phyloP scores from a whole-genome alignment of 2,797 vertebrate genomes.

The Sphenodon punctatus region DNA sequence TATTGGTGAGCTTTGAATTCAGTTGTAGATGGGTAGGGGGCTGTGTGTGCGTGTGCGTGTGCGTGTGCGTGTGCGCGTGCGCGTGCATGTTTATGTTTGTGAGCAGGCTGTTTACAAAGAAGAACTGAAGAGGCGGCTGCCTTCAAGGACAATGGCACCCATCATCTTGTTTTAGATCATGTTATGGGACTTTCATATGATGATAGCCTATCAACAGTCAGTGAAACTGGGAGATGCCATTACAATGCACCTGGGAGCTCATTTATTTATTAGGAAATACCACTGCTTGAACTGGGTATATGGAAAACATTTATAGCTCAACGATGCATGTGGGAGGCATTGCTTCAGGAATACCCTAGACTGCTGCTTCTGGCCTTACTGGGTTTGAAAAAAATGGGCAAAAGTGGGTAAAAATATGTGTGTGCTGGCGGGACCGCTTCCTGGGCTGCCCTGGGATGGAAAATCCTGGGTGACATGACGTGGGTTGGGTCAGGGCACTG shows the following conservation, averaged over 20 bases:
- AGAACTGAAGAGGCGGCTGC: constrained; percentile 9
- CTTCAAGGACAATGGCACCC: constrained; percentile 44
- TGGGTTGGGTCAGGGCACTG: no score
- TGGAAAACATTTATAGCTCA: constrained; percentile 28
- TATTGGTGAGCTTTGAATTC: constrained; percentile 69
- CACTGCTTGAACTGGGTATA: neutral
- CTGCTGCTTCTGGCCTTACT: neutral
- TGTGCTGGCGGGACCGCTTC: no score
- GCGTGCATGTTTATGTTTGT: constrained; percentile 39
- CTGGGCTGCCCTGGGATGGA: no score
- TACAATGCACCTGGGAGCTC: constrained; percentile 28
- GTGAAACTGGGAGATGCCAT: constrained; percentile 16
- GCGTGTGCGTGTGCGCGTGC: constrained; percentile 33
- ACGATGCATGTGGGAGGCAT: neutral
- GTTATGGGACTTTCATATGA: constrained; percentile 35
- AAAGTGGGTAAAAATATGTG: no score
- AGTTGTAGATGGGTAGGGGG: constrained; percentile 11
- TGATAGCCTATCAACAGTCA: constrained; percentile 8
- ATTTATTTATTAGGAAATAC: constrained; percentile 12
- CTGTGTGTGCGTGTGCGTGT: constrained; percentile 36
- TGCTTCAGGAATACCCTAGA: constrained; percentile 33
- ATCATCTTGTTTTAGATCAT: constrained; percentile 35
- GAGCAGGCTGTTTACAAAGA: constrained; percentile 35
- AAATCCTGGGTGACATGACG: no score
- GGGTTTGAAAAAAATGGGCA: neutral